These are phyloP conservation scores for Eilema caniola DNA, from an alignment of 2,888 invertebrate species.

Conservation along the genomic window DNA sequence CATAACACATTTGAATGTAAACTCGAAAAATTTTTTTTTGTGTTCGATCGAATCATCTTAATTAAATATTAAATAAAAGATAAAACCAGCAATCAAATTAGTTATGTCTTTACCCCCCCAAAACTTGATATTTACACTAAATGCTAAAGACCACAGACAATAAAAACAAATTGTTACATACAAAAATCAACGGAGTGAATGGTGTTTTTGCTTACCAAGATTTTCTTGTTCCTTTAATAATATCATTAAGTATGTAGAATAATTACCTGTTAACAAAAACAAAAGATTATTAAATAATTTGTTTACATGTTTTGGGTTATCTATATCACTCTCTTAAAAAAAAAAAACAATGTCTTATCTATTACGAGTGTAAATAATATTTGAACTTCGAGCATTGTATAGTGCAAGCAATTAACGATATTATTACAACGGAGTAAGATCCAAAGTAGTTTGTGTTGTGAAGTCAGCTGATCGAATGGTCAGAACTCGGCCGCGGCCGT, in stretches of 20 bases:
- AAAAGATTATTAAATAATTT: constrained; percentile 23
- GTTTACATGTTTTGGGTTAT: neutral
- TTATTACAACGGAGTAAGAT: constrained; percentile 24
- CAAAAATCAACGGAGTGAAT: constrained; percentile 1
- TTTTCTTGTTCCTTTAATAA: constrained; percentile 12
- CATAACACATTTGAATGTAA: too few species aligned
- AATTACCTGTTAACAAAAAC: constrained; percentile 41
- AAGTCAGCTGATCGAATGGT: constrained; percentile 62
- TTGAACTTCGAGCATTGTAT: neutral
- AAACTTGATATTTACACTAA: neutral
- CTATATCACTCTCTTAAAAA: neutral
- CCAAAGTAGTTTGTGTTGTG: constrained; percentile 38
- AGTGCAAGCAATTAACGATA: constrained; percentile 10
- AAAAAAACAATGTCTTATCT: constrained; percentile 7
- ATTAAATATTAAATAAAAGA: neutral
- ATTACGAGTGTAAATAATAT: neutral
- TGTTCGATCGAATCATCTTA: neutral
- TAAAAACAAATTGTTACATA: neutral
- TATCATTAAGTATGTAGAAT: neutral
- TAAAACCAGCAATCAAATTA: too few species aligned
- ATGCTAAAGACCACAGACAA: neutral
- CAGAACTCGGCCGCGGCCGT: constrained; percentile 51
- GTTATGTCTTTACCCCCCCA: too few species aligned
- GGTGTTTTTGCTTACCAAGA: constrained; percentile 18
- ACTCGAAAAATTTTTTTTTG: neutral